phyloP scores from a whole-genome alignment of 1,140 invertebrate species.

The Psix sp. region DNA sequence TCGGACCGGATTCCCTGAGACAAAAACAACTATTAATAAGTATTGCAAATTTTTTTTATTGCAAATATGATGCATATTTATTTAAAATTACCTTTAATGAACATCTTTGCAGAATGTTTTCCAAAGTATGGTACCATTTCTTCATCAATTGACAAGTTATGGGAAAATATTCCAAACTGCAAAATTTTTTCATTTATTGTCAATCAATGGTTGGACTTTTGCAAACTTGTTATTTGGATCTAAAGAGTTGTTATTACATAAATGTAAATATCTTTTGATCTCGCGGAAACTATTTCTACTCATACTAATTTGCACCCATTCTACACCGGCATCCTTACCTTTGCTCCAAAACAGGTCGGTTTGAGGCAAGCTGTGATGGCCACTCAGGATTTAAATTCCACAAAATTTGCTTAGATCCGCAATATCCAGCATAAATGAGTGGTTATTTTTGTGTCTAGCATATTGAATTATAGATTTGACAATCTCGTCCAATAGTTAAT shows the following conservation, averaged over 20 bases:
- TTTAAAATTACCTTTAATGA: constrained; percentile 15
- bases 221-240: constrained; percentile 24
- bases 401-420: constrained; percentile 19
- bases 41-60: too few species aligned
- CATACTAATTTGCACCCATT: constrained; percentile 23
- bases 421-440: neutral
- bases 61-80: too few species aligned
- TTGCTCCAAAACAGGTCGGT: constrained; percentile 20
- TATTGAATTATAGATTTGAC: constrained; percentile 12
- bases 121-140: constrained; percentile 31
- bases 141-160: constrained; percentile 30
- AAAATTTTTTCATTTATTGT: constrained; percentile 16
- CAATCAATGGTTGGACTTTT: constrained; percentile 22
- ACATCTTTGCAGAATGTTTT: constrained; percentile 25
- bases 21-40: neutral
- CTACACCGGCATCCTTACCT: constrained; percentile 6
- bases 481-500: constrained; percentile 17
- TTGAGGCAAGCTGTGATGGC: constrained; percentile 10
- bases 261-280: constrained; percentile 21
- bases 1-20: constrained; percentile 15
- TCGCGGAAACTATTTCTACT: constrained; percentile 16
- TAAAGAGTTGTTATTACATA: constrained; percentile 11
- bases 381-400: constrained; percentile 21
- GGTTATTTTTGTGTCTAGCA: constrained; percentile 20
- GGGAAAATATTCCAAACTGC: constrained; percentile 21